Evolutionary conservation across 2,888 invertebrate species (phyloP), one percentile per base, ranked within the genome.

Genomic region (Phalera bucephala): DNA sequence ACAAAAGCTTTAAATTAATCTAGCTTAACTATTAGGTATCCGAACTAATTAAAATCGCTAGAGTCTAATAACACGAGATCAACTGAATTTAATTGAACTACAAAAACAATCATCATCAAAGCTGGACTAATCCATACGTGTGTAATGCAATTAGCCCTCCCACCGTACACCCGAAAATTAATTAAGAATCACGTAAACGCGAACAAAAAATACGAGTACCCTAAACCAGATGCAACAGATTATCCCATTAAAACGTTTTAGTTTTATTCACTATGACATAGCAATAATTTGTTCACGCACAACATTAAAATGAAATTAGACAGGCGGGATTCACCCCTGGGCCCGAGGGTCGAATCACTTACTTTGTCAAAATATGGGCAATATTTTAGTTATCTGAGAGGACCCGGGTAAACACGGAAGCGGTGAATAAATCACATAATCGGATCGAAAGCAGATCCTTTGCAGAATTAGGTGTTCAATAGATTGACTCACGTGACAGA

Each of bases 261-360:
- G 79, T 83, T 80, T 78, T 72, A 76, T 75, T 77, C 67, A 56
- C 69, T 80, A 84, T 85, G 85, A 87, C 81, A 81, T 60, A 72
- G 85, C 86, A 81, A 74, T 87, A 87, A 87, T 87, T 80, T 77
- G 82, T 81, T 84, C 83, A 85, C 82, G 80, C 75, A 80, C 80
- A 74, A 84, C 76, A 86, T 81, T 83, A 82, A 82, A 85, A 83
- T 80, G 66, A 81, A 83, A 82, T 84, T 82, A 82, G 78, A 74
- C 59, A 59, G 68, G 73, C 58, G 76, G 73, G 77, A 80, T 78
- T 73, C 69, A 64, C 72, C 73, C 64, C 60, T 45, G 42, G 57
- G 63, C 62, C 48, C 44, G 71, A 73, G 74, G 78, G 77, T 71
- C 60, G 69, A 66, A 76, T 73, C 72, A 71, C 69, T 73, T 72